Percentiles rank a stretch among this genome's conserved stretches.
These are phyloP conservation scores for Osmoderma eremita DNA, from an alignment of 2,888 invertebrate species.

Conservation along the genomic window DNA sequence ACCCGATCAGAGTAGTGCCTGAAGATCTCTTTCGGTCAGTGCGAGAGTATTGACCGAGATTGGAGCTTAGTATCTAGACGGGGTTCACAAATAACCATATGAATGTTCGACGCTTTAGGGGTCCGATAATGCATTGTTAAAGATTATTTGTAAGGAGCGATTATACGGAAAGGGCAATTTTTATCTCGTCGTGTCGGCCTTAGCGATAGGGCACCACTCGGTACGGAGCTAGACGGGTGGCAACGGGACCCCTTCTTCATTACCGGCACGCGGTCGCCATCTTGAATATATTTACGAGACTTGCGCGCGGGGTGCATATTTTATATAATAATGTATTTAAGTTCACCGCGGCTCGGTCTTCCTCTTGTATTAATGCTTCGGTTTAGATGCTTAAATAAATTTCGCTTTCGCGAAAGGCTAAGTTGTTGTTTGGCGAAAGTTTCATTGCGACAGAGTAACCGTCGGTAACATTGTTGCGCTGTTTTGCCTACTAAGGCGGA, in stretches of 20 bases:
- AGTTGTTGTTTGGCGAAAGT: conserved; percentile 24
- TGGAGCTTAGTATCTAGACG: conserved; percentile 20
- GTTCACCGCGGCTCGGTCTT: conserved; percentile 1
- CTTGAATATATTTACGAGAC: conserved; percentile 39
- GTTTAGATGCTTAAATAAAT: conserved; percentile 29
- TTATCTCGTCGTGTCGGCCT: conserved; percentile 43
- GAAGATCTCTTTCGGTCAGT: conserved; percentile 10
- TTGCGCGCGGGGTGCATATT: conserved; percentile 44
- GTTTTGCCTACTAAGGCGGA: conserved; percentile 27
- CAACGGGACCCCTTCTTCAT: conserved; percentile 29
- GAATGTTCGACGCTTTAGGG: conserved; percentile 36
- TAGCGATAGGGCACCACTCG: conserved; percentile 16
- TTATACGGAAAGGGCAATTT: conserved; percentile 44
- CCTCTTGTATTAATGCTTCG: conserved; percentile 15
- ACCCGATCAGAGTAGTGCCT: neutral
- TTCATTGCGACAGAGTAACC: conserved; percentile 12
- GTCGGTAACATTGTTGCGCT: conserved; percentile 27
- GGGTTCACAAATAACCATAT: conserved; percentile 34
- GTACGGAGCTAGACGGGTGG: neutral
- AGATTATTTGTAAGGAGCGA: conserved; percentile 46
- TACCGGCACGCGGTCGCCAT: conserved; percentile 31
- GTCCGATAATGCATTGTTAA: conserved; percentile 40
- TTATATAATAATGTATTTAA: conserved; percentile 40
- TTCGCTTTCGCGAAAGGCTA: conserved; percentile 23
- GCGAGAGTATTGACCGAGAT: conserved; percentile 4